Evolutionary conservation across 2,113 vertebrate genomes (phyloP).

Genomic region (Ondatra zibethicus): DNA sequence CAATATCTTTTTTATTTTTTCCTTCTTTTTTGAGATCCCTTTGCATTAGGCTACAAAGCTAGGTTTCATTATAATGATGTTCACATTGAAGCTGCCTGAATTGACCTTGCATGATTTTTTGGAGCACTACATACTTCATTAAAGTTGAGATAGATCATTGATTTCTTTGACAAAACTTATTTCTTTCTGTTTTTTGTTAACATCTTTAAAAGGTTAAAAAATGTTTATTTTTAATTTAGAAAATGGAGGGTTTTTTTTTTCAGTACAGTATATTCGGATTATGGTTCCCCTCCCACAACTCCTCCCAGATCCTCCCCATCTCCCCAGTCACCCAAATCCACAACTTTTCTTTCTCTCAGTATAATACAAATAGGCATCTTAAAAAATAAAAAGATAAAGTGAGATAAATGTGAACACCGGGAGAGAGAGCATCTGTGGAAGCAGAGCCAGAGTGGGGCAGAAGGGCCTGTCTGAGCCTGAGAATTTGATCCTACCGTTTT

Average conservation of each 20-base stretch:
- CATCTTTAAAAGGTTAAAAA: not conserved
- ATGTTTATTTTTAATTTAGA: not conserved
- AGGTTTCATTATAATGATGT: not conserved
- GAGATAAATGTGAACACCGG: too few relatives aligned
- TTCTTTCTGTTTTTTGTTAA: not conserved
- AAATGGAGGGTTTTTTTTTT: not conserved
- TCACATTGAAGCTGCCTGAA: conserved; percentile 37
- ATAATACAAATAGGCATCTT: not conserved
- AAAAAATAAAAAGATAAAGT: not conserved
- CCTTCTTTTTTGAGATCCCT: not conserved
- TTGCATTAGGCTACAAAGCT: not conserved
- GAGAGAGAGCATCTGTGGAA: too few relatives aligned
- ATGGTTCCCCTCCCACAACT: not conserved
- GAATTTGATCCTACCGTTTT: too few relatives aligned
- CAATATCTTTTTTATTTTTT: conserved; percentile 1
- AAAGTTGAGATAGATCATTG: conserved; percentile 20
- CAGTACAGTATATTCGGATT: not conserved
- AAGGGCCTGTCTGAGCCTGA: too few relatives aligned
- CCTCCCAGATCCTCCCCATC: not conserved
- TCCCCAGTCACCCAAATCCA: not conserved
- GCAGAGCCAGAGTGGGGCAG: too few relatives aligned
- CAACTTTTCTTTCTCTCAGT: not conserved
- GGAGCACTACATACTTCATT: not conserved
- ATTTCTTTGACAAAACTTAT: not conserved
- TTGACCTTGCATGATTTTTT: conserved; percentile 55